These are phyloP conservation scores for Drosophila ercepeae DNA, from an alignment of 1,140 invertebrate species.

Conservation along the genomic window DNA sequence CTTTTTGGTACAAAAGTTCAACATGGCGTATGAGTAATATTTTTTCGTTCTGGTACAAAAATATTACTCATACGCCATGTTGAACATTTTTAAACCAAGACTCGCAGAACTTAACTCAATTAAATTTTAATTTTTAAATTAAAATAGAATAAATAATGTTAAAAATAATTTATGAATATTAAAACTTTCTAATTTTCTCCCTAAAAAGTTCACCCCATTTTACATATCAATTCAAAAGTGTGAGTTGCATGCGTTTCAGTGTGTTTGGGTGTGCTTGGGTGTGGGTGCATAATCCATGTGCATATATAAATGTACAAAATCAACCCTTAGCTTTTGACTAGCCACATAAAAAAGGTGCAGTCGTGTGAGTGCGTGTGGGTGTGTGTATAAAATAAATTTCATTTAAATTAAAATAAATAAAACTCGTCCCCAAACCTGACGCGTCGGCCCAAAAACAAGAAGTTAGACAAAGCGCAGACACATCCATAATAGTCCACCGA, in stretches of 20 bases:
- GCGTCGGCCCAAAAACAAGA: slow-evolving; percentile 56
- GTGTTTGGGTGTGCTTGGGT: slow-evolving; percentile 9
- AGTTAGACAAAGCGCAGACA: slow-evolving; percentile 67
- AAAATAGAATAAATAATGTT: no score
- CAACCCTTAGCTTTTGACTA: slow-evolving; percentile 56
- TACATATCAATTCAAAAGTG: slow-evolving; percentile 18
- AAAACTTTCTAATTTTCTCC: slow-evolving; percentile 7
- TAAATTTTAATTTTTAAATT: background rate
- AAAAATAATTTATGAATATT: no score
- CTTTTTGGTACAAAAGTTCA: background rate
- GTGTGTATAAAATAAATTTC: slow-evolving; percentile 77
- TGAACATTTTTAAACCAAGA: background rate
- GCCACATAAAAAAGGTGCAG: slow-evolving; percentile 40
- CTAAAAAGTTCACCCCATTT: slow-evolving; percentile 8
- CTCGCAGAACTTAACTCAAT: no score
- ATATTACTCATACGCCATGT: background rate
- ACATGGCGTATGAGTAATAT: no score
- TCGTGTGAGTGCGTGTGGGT: slow-evolving; percentile 8
- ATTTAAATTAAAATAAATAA: slow-evolving; percentile 83
- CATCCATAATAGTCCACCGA: slow-evolving; percentile 30
- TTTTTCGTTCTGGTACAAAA: background rate
- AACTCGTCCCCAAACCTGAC: slow-evolving; percentile 28
- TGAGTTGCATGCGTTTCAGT: background rate
- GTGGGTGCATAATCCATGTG: slow-evolving; percentile 54
- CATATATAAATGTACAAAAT: slow-evolving; percentile 49